Conservation (phyloP, 2,888 invertebrate species). For the Hedychridium roseum region DNA sequence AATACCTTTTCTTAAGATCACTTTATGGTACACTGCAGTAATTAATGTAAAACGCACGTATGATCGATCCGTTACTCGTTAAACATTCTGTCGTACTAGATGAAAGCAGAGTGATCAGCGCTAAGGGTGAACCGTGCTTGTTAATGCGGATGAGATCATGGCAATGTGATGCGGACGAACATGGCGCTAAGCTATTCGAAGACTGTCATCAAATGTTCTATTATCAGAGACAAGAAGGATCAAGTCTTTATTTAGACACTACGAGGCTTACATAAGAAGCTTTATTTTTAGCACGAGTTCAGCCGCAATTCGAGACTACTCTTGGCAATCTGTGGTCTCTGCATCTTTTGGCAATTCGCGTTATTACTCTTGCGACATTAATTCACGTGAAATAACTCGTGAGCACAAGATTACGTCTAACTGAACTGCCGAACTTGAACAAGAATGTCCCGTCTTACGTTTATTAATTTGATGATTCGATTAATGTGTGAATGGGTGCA, state of each 20-base stretch:
- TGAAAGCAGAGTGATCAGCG: not conserved
- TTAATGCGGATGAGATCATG: too few species aligned
- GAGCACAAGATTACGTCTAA: too few species aligned
- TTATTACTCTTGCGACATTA: too few species aligned
- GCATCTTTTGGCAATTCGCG: too few species aligned
- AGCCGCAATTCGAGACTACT: not conserved
- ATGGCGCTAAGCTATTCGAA: not conserved
- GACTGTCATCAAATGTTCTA: not conserved
- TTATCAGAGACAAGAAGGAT: not conserved
- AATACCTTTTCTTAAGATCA: not conserved
- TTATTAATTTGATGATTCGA: too few species aligned
- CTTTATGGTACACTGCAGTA: not conserved
- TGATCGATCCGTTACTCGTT: not conserved
- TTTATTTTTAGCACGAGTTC: not conserved
- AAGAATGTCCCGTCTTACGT: too few species aligned
- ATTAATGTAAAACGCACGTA: not conserved
- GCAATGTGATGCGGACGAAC: too few species aligned
- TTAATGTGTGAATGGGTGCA: too few species aligned
- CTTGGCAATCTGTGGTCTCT: too few species aligned
- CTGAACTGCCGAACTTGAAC: too few species aligned
- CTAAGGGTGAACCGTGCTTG: too few species aligned
- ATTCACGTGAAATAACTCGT: too few species aligned
- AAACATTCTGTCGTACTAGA: not conserved
- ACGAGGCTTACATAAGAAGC: not conserved
- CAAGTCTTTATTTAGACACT: not conserved